Evolutionary conservation across 2,113 vertebrate genomes (phyloP), one percentile per base, ranked within the genome.

Genomic region (Semicossyphus pulcher): DNA sequence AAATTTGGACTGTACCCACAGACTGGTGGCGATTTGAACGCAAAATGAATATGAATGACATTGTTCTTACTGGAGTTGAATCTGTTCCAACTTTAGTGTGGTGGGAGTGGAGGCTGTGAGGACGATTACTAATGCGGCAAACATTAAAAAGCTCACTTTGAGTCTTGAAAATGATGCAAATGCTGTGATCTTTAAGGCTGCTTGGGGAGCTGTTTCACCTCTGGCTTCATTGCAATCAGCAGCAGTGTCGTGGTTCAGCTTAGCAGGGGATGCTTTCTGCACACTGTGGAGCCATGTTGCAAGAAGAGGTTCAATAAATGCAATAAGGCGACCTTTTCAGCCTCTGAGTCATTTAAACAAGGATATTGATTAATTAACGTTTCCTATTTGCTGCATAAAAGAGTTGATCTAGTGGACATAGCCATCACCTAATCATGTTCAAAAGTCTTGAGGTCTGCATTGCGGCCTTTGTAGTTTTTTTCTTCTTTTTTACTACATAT

Each of bases 1-100:
- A 81, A 87, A 87, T 64, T 61, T 80, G 47, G 66, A 69, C 72
- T 56, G 34, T 34, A 58, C 67, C 64, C 80, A 60, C 45, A 81
- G 29, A 54, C 34, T 18, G 25, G 57, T 58, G 54, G 57, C 18
- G 32, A 39, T 59, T 75, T 26, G 57, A 52, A 76, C 80, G 61
- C 58, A 23, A 62, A 51, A 44, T 64, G 20, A 68, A 65, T 81
- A 80, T 72, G 32, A 72, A 78, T 73, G 29, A 58, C 57, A 83
- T 41, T 61, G 52, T 56, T 66, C 34, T 28, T 28, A 37, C 41
- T 36, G 42, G 61, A 47, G 44, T 20, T 5, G 34, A 61, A 69
- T 53, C 14, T 44, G 63, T 58, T 75, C 26, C 54, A 28, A 44
- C 34, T 72, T 68, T 39, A 39, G 37, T 10, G 20, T 23, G 14